A percentile compares a stretch with the other conserved stretches of the same genome.
These are phyloP conservation scores for Megalops atlanticus DNA, from an alignment of 2,113 vertebrate genomes.

Conservation along the genomic window DNA sequence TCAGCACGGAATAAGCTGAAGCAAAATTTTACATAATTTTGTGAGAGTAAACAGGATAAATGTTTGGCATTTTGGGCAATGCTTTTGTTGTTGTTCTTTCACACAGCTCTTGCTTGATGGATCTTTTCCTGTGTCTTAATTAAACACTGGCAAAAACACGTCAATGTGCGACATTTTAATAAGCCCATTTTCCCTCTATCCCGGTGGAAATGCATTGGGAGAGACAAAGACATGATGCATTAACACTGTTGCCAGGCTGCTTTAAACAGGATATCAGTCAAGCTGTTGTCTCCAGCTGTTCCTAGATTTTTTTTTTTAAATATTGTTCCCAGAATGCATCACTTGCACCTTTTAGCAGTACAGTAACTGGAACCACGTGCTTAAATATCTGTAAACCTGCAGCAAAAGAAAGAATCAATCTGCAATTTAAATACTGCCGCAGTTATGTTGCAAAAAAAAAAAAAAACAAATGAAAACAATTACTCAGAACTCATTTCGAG, in stretches of 20 bases:
- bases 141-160: conserved; percentile 9
- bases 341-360: not conserved
- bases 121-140: conserved; percentile 18
- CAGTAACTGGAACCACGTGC: not conserved
- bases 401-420: not conserved
- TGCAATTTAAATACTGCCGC: not conserved
- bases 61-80: not conserved
- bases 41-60: not conserved
- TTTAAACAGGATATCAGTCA: conserved; percentile 27
- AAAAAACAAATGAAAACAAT: not conserved
- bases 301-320: not conserved
- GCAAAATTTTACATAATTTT: not conserved
- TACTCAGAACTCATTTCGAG: not conserved
- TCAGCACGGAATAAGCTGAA: not conserved
- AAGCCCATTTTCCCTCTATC: conserved; percentile 28
- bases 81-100: not conserved
- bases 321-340: not conserved
- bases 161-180: conserved; percentile 40
- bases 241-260: conserved; percentile 16
- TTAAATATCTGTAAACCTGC: not conserved
- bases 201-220: not conserved
- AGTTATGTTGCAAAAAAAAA: not conserved
- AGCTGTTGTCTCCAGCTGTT: conserved; percentile 20
- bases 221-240: conserved; percentile 16
- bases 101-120: not conserved